Base-by-base conservation (phyloP, 2,113 vertebrate genomes). In the Phylloscopus trochiloides region DNA sequence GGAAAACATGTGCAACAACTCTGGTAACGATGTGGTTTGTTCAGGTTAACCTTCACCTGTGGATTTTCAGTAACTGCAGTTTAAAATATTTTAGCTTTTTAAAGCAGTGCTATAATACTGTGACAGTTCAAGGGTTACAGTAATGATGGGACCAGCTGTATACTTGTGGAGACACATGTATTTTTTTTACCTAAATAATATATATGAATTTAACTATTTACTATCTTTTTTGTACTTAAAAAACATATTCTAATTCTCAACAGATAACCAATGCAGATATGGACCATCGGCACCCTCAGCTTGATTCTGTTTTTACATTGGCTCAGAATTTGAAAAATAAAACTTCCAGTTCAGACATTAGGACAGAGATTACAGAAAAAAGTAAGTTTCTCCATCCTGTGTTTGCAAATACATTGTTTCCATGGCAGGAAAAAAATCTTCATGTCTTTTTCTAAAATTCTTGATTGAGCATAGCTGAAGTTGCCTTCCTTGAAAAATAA, bases 311-410 rank as follows among this genome's bases (percentile, higher is more conserved):
- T 94, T 99, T 99, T 72, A 99, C 99, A 1, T 94, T 99, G 97
- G 99, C 99, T 54, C 99, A 99, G 94, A 99, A 99, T 97, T 98
- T 99, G 97, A 99, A 99, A 98, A 99, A 99, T 94, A 99, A 99
- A 97, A 98, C 99, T 31, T 99, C 99, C 31, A 99, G 99, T 96
- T 97, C 98, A 59, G 99, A 99, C 10, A 95, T 99, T 42, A 99
- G 99, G 73, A 99, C 99, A 54, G 99, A 98, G 74, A 99, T 99
- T 61, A 99, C 99, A 54, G 99, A 99, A 97, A 99, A 99, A 97
- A 66, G 99, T 99, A 97, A 94, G 98, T 97, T 78, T 72, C 31
- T 62, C 6, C 29, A 22, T 68, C 54, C 31, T 61, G 8, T 91
- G n/a, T 88, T 86, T 80, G 18, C 5, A 43, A 86, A 48, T 57